phyloP scores from a whole-genome alignment of 2,888 invertebrate genomes.

The Rhamnusium bicolor region DNA sequence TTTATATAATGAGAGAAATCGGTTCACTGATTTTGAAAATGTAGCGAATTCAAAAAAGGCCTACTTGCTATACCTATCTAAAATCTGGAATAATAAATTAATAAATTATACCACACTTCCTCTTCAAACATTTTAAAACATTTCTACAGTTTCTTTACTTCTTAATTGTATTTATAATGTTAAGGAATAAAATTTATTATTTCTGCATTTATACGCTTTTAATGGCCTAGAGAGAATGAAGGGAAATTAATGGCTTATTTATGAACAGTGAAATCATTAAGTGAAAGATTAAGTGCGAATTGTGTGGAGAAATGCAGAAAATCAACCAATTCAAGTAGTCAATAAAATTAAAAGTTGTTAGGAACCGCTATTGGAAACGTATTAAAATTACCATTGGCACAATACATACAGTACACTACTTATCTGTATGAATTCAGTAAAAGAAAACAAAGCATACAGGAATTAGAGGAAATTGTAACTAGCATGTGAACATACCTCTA shows the following conservation, averaged over 20 bases:
- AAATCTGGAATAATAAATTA: too few relatives aligned
- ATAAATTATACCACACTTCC: too few relatives aligned
- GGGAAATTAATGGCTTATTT: neutral
- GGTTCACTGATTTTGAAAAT: too few relatives aligned
- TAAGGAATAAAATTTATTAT: neutral
- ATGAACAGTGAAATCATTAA: neutral
- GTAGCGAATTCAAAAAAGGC: too few relatives aligned
- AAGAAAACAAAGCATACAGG: constrained; percentile 15
- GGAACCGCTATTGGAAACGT: constrained; percentile 9
- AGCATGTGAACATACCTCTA: constrained; percentile 45
- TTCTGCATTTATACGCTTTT: neutral
- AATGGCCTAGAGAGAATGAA: neutral
- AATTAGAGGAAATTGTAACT: constrained; percentile 44
- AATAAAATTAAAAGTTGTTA: constrained; percentile 14
- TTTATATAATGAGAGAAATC: too few relatives aligned
- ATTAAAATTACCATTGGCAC: constrained; percentile 15
- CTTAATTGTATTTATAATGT: neutral
- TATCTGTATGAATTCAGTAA: neutral
- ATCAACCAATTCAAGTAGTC: neutral
- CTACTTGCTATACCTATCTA: too few relatives aligned
- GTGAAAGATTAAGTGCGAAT: constrained; percentile 5
- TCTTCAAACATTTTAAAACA: too few relatives aligned
- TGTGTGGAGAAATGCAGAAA: constrained; percentile 1
- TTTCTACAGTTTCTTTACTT: too few relatives aligned
- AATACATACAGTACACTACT: constrained; percentile 1